Base-by-base conservation (phyloP, 2,113 vertebrate genomes). In the Serilophus lunatus region DNA sequence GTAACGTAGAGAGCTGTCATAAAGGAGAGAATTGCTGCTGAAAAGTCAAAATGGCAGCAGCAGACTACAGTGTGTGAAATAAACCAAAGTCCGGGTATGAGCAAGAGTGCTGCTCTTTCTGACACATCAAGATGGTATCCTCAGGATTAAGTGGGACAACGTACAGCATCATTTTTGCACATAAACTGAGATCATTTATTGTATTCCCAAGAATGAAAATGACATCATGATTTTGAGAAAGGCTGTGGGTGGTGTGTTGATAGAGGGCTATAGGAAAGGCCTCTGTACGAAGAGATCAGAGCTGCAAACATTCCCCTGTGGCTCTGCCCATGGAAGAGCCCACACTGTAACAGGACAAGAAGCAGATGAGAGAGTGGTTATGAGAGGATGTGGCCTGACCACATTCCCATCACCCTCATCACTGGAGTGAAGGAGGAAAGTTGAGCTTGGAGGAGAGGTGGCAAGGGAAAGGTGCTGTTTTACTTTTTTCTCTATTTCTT, bases 211-310 rank as follows among this genome's bases (percentile, higher is more conserved):
- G 36, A 92, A 91, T 4, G 2, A 31, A 82, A 87, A 63, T 38
- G 7, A 24, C 6, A 10, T 29, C 2, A 20, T 18, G 7, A 50
- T 91, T 93, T 81, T 57, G 40, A 57, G n/a, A 19, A 74, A 57
- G 14, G 3, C 12, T 59, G 2, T 18, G 6, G 13, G 18, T 0
- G 0, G 12, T 4, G 2, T 66, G 7, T 22, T 11, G 5, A 16
- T 61, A 10, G 9, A 3, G 13, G 0, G 4, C 13, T 57, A 6
- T 22, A 35, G 18, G n/a, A 19, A 12, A 3, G 2, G 14, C 5
- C 3, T 13, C 29, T 54, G 6, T 45, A 33, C 3, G 13, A 12
- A 49, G 17, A 68, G 4, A 1, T 23, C 7, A 2, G 64, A 19
- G 15, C 10, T 74, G 35, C 40, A 60, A 36, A 60, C 1, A 28